Percentiles rank a stretch among this genome's conserved stretches.
Evolutionary conservation across 2,113 vertebrate species (phyloP).

Genomic region (Miniopterus natalensis): DNA sequence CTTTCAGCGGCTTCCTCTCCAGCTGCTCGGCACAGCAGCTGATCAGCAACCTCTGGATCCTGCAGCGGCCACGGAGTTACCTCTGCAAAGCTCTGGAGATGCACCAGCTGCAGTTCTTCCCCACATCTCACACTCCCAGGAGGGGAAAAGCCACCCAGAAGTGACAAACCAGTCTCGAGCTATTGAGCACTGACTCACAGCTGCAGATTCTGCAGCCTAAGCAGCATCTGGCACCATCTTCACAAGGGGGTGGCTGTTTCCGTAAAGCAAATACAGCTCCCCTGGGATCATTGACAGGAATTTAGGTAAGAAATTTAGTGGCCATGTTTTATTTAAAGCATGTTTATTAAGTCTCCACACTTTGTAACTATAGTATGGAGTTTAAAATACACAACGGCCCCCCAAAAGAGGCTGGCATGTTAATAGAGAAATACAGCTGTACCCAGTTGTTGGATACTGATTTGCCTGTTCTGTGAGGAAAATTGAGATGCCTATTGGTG

Average conservation of each 20-base stretch:
- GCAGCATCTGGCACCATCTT: neutral
- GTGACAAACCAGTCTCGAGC: neutral
- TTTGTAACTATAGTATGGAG: neutral
- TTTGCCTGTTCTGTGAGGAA: neutral
- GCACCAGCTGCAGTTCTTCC: neutral
- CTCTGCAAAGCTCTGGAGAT: neutral
- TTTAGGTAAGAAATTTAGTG: neutral
- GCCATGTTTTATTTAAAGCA: neutral
- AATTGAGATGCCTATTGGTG: neutral
- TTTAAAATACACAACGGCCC: neutral
- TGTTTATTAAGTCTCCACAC: neutral
- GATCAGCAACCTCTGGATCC: neutral
- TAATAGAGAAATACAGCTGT: neutral
- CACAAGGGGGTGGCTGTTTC: neutral
- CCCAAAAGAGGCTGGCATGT: neutral
- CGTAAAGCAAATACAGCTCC: neutral
- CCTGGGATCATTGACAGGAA: neutral
- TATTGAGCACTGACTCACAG: neutral
- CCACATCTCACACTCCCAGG: neutral
- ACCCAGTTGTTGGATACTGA: neutral
- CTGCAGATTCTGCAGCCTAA: slow-evolving; percentile 37
- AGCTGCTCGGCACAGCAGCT: neutral
- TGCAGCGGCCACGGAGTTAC: neutral
- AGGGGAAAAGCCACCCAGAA: neutral
- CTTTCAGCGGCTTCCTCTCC: slow-evolving; percentile 33